phyloP scores from a whole-genome alignment of 2,888 invertebrate genomes.

The Tetheella fluctuosa region DNA sequence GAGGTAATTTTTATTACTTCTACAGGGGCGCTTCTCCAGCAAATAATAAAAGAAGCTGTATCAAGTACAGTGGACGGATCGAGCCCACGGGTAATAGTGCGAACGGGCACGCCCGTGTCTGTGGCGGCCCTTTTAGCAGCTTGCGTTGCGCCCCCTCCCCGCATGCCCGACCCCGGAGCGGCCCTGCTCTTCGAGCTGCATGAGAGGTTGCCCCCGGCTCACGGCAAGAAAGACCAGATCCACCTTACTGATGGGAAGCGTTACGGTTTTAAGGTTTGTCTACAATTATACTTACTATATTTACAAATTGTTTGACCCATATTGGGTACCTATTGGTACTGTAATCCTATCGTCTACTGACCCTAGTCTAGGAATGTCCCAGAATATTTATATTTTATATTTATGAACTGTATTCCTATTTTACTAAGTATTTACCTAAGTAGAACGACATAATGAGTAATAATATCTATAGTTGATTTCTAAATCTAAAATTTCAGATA shows the following conservation, averaged over 20 bases:
- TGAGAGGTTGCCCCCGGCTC: constrained; percentile 57
- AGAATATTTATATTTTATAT: no score
- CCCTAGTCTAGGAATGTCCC: no score
- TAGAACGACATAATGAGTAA: neutral
- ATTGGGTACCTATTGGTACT: no score
- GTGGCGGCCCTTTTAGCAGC: constrained; percentile 84
- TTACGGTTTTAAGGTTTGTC: constrained; percentile 77
- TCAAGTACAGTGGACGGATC: constrained; percentile 49
- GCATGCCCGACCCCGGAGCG: constrained; percentile 84
- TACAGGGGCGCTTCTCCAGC: constrained; percentile 80
- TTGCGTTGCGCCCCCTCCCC: constrained; percentile 82
- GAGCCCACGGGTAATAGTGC: constrained; percentile 74
- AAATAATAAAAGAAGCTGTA: constrained; percentile 81
- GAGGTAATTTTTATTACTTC: no score
- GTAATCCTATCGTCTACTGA: no score
- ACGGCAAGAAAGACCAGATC: constrained; percentile 64
- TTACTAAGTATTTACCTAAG: no score
- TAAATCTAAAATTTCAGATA: constrained; percentile 63
- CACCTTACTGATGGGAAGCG: constrained; percentile 64
- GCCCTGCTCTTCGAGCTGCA: constrained; percentile 84
- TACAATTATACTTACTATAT: no score
- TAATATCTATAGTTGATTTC: neutral
- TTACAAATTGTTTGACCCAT: no score
- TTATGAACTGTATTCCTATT: neutral
- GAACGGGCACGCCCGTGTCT: constrained; percentile 86